Base-by-base conservation (phyloP, 2,888 invertebrate genomes). In the Leucoma salicis region DNA sequence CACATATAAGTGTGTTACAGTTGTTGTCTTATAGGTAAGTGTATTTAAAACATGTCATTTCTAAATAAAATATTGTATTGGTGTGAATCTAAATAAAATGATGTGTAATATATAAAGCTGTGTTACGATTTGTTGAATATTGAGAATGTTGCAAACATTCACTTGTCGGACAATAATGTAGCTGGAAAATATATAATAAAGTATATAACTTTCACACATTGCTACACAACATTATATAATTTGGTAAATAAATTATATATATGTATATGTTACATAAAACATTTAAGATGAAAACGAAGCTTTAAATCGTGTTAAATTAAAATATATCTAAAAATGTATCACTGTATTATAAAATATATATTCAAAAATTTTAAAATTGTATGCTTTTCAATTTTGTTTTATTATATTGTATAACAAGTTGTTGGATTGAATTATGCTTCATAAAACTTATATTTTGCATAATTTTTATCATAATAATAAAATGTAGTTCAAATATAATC, bases 141-240 rank as follows among this genome's bases (percentile, higher is more conserved):
- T 48, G 54, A 63, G 31, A 79, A 78, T 82, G 82, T 84, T 74
- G 10, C 39, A 53, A 75, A 77, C 78, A 79, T 80, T 83, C 77
- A 57, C 74, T 74, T 75, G 76, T 78, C 66, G 74, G 87, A 87
- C 87, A 87, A 87, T 87, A 87, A 87, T 70, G 78, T 86, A 86
- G 82, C 66, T 57, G 72, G 73, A 60, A 58, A 71, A 33, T 46
- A 46, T 21, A 46, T 49, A 35, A 31, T 18, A 33, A 51, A 28
- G 31, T 13, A 7, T 40, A 37, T 42, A 24, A 31, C 49, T 55
- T 55, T 58, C 54, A 58, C 54, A 56, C 50, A 55, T 49, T 39
- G 34, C 28, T 14, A 37, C 54, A 59, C 46, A 57, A 46, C 11
- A 46, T 35, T 32, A 25, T 39, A 29, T 35, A 15, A 34, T 46